phyloP scores from a whole-genome alignment of 2,888 invertebrate species.

The Sminthurinus aureus region DNA sequence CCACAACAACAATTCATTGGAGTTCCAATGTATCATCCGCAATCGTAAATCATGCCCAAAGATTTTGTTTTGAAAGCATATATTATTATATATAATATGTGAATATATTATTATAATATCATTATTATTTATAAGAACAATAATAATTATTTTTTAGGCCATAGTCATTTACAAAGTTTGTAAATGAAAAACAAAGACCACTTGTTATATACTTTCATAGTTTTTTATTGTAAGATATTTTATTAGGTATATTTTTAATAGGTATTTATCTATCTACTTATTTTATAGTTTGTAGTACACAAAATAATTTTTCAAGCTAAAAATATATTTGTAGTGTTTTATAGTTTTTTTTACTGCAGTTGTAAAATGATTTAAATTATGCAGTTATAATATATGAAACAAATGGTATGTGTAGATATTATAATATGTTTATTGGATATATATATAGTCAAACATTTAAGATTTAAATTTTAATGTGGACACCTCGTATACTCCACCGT shows the following conservation, averaged over 20 bases:
- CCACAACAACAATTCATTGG: slow-evolving; percentile 53
- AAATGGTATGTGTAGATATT: not conserved
- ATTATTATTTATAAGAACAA: not conserved
- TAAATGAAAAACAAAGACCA: not conserved
- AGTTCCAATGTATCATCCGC: slow-evolving; percentile 46
- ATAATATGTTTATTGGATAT: not conserved
- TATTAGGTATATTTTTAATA: not conserved
- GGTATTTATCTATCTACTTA: not conserved
- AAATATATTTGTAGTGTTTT: no score
- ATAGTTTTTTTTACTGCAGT: no score
- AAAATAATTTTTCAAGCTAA: no score
- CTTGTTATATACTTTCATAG: not conserved
- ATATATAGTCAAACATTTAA: not conserved
- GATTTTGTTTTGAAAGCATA: not conserved
- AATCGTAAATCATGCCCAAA: slow-evolving; percentile 13
- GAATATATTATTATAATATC: not conserved
- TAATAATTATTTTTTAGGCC: not conserved
- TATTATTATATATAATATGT: not conserved
- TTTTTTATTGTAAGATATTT: no score
- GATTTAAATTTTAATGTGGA: not conserved
- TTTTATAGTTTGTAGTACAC: not conserved
- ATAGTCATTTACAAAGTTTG: not conserved
- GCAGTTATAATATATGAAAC: not conserved
- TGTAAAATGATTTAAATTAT: not conserved
- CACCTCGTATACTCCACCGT: not conserved